Conservation (phyloP, 2,797 vertebrate genomes). For the Catharus ustulatus region DNA sequence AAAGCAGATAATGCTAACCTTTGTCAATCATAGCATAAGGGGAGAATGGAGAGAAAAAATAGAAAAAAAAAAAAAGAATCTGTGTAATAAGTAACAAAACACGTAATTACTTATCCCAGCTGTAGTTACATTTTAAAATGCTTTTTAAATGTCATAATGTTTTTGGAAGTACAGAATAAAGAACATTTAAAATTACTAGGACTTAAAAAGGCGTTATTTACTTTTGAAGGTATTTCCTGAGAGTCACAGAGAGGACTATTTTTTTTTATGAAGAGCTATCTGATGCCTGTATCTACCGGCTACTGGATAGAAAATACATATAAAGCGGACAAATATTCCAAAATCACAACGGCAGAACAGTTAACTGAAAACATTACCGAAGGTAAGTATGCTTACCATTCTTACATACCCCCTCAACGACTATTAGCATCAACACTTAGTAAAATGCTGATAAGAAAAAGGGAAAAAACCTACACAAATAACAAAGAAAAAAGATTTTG, state of each 20-base stretch:
- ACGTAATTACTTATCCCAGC: background rate
- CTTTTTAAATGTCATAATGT: background rate
- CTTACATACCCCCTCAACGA: background rate
- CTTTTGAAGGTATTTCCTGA: background rate
- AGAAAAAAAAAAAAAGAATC: accelerated
- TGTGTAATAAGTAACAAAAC: background rate
- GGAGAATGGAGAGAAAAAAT: background rate
- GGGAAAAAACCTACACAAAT: background rate
- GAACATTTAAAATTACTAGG: background rate
- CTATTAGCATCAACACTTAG: background rate
- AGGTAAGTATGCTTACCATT: background rate
- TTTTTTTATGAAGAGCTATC: background rate
- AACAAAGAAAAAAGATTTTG: background rate
- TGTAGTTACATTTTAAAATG: background rate
- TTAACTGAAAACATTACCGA: background rate
- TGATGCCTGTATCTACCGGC: background rate
- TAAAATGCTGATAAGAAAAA: background rate
- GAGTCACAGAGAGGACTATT: background rate
- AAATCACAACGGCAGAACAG: background rate
- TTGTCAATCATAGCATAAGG: background rate
- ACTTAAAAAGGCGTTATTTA: background rate
- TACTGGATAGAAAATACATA: background rate
- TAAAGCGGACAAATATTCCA: background rate
- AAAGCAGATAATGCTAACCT: constrained; percentile 26
- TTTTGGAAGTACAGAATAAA: background rate